Evolutionary conservation across 1,140 invertebrate genomes (phyloP), one percentile per base, ranked within the genome.

Genomic region (Telenomus remus): DNA sequence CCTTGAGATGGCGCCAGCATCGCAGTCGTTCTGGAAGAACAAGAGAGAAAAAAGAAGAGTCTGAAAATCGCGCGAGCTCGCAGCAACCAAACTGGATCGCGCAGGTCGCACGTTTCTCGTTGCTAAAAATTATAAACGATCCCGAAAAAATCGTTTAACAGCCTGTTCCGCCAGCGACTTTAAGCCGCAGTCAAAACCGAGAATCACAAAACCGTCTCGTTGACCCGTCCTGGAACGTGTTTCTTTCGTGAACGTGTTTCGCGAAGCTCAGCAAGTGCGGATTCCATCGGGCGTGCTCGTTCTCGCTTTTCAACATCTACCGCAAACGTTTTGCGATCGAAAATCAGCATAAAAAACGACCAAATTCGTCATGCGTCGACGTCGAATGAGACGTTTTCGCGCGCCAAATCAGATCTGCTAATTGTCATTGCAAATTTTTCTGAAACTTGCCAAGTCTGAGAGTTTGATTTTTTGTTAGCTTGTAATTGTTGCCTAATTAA

Each of bases 101-200:
- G 59, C 59, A 63, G 19, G 59, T 63, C 49, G 16, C 55, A 34
- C 59, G 59, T 63, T 63, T 39, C 27, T 51, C 49, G 59, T 63
- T 48, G 11, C 34, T 27, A n/a, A 63, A 53, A 53, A 44, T 49
- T 33, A n/a, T n/a, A n/a, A n/a, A n/a, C n/a, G n/a, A n/a, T n/a
- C n/a, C n/a, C n/a, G n/a, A n/a, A n/a, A n/a, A n/a, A n/a, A n/a
- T n/a, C n/a, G n/a, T n/a, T n/a, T n/a, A n/a, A 19, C 27, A 10
- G 10, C 15, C 3, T 5, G 54, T 13, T 34, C 13, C 44, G 55
- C 34, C 50, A 4, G 43, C 15, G 14, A 39, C 1, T 9, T 39
- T 9, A 39, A 27, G 19, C 6, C 6, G 6, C 19, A 27, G 19
- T 39, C 10, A 35, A 39, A 9, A 47, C n/a, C 34, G 19, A 12